Percentiles rank a stretch among this genome's conserved stretches.
phyloP scores from a whole-genome alignment of 2,797 vertebrate genomes.

The Tadarida brasiliensis region DNA sequence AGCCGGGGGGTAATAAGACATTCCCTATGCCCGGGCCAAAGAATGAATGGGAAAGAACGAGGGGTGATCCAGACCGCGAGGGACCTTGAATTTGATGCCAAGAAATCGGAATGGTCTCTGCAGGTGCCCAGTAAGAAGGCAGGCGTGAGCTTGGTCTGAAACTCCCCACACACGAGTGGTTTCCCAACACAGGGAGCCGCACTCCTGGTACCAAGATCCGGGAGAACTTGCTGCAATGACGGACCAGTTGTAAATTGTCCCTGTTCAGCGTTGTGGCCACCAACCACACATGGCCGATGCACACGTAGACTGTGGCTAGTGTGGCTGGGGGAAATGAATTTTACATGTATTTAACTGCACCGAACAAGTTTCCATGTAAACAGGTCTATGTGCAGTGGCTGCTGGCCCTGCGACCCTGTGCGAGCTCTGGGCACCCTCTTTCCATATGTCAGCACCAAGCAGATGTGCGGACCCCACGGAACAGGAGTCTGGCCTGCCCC shows the following conservation, averaged over 20 bases:
- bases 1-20: not conserved
- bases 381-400: too few relatives aligned
- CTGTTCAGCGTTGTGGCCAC: not conserved
- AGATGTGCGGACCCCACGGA: not conserved
- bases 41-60: not conserved
- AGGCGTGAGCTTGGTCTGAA: not conserved
- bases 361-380: not conserved
- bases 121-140: not conserved
- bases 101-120: not conserved
- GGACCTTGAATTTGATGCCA: not conserved
- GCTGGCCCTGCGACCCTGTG: not conserved
- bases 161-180: not conserved
- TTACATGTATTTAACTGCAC: not conserved
- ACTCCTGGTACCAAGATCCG: not conserved
- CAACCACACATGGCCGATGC: accelerated
- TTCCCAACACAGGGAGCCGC: not conserved
- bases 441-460: accelerated
- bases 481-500: not conserved
- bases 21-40: not conserved
- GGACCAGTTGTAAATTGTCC: not conserved
- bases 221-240: not conserved
- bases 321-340: not conserved
- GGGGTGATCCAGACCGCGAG: not conserved
- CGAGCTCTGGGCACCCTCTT: not conserved
- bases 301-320: not conserved